These are phyloP conservation scores for Python bivittatus DNA, from an alignment of 2,113 vertebrate species.

Conservation along the genomic window DNA sequence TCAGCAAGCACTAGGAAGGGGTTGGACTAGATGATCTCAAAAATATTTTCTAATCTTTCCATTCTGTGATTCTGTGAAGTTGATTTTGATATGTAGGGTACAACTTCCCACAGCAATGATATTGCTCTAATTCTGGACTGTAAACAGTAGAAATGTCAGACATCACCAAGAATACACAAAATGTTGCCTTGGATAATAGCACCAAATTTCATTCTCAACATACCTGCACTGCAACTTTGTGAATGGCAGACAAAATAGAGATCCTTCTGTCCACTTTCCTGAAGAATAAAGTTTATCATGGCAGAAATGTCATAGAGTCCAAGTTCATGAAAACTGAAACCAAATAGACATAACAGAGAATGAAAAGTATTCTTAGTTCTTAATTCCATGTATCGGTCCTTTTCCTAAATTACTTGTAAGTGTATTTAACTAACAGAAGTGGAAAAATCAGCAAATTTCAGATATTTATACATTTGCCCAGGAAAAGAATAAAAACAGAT, in stretches of 20 bases:
- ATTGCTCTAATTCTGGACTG: not conserved
- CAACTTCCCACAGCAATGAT: not conserved
- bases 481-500: no score
- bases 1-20: not conserved
- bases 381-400: no score
- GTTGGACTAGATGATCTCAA: not conserved
- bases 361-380: not conserved
- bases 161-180: not conserved
- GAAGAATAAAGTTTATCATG: not conserved
- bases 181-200: not conserved
- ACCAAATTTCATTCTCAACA: slow-evolving; percentile 24
- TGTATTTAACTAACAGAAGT: no score
- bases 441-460: no score
- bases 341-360: not conserved
- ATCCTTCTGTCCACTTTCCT: not conserved
- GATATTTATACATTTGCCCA: no score
- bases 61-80: not conserved
- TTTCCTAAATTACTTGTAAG: no score
- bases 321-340: slow-evolving; percentile 4
- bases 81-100: not conserved
- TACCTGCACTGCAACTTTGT: slow-evolving; percentile 77
- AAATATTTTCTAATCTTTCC: not conserved
- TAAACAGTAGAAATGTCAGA: not conserved
- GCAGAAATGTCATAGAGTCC: not conserved
- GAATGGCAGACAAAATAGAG: not conserved